phyloP scores from a whole-genome alignment of 2,888 invertebrate genomes.

The Cataglyphis rosenhaueri region DNA sequence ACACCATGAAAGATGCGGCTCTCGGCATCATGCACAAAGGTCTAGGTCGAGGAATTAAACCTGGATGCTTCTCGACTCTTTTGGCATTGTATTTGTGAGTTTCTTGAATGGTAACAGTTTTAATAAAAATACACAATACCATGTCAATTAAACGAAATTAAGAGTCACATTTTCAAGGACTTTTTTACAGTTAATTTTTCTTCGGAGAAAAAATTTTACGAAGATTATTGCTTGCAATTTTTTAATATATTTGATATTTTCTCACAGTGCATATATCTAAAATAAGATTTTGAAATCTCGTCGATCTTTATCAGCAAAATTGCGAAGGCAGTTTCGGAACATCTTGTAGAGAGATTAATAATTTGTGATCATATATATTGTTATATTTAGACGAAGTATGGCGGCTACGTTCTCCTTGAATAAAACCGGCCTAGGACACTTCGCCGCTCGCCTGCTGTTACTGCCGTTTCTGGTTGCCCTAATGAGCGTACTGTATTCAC shows the following conservation, averaged over 20 bases:
- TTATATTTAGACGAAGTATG: conserved; percentile 89
- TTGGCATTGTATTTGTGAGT: conserved; percentile 82
- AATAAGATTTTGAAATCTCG: not conserved
- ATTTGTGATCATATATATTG: conserved; percentile 4
- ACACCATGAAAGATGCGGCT: conserved; percentile 82
- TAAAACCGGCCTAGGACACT: conserved; percentile 90
- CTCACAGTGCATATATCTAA: not conserved
- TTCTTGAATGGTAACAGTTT: not conserved
- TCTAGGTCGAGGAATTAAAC: conserved; percentile 82
- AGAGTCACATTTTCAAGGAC: not conserved
- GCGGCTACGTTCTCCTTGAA: conserved; percentile 93
- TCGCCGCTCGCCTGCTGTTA: conserved; percentile 91
- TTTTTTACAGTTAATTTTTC: not conserved
- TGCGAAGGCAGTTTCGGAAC: not conserved
- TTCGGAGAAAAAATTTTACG: not conserved
- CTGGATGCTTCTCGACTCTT: conserved; percentile 83
- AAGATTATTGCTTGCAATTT: not conserved
- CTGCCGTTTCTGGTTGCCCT: conserved; percentile 88
- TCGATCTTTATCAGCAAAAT: not conserved
- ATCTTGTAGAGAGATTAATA: conserved; percentile 6
- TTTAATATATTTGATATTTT: not conserved
- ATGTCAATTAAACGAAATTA: not conserved
- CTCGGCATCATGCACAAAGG: conserved; percentile 82
- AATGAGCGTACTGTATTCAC: conserved; percentile 81
- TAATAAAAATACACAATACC: not conserved